Percentiles rank a stretch among this genome's conserved stretches.
Evolutionary conservation across 2,797 vertebrate genomes (phyloP).

Genomic region (Sebastes flavidus): DNA sequence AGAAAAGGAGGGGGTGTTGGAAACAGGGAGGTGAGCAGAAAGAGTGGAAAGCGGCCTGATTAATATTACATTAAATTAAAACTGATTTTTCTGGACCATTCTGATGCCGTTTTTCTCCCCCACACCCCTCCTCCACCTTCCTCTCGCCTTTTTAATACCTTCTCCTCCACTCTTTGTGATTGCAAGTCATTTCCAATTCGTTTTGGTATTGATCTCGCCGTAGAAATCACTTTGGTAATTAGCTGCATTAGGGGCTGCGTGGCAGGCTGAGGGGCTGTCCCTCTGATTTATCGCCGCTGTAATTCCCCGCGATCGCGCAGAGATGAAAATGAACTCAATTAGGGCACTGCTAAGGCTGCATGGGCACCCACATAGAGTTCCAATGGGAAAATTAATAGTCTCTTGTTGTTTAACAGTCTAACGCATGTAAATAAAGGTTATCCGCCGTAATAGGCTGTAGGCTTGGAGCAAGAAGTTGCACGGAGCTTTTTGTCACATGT

Average conservation of each 20-base stretch:
- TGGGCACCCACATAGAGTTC: constrained; percentile 94
- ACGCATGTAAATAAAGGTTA: constrained; percentile 99
- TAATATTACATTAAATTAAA: constrained; percentile 99
- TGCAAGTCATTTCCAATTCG: constrained; percentile 99
- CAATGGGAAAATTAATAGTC: constrained; percentile 97
- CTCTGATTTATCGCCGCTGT: constrained; percentile 99
- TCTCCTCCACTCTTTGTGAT: constrained; percentile 90
- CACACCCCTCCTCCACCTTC: constrained; percentile 67
- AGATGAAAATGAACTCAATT: constrained; percentile 99
- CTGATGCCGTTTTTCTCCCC: constrained; percentile 82
- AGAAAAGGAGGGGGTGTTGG: constrained; percentile 84
- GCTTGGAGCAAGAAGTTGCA: constrained; percentile 73
- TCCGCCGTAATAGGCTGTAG: constrained; percentile 90
- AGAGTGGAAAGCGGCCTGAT: constrained; percentile 96
- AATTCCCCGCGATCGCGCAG: constrained; percentile 99
- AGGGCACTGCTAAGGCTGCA: constrained; percentile 97
- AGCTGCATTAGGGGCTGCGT: constrained; percentile 90
- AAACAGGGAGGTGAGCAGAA: constrained; percentile 75
- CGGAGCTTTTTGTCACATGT: constrained; percentile 38
- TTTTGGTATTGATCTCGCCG: constrained; percentile 99
- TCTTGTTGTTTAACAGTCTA: constrained; percentile 99
- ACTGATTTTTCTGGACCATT: constrained; percentile 99
- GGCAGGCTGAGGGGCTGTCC: constrained; percentile 96
- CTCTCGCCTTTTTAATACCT: constrained; percentile 86
- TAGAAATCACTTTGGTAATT: constrained; percentile 99